Evolutionary conservation across 2,888 invertebrate genomes (phyloP), one percentile per base, ranked within the genome.

Genomic region (Parnassius orleans): DNA sequence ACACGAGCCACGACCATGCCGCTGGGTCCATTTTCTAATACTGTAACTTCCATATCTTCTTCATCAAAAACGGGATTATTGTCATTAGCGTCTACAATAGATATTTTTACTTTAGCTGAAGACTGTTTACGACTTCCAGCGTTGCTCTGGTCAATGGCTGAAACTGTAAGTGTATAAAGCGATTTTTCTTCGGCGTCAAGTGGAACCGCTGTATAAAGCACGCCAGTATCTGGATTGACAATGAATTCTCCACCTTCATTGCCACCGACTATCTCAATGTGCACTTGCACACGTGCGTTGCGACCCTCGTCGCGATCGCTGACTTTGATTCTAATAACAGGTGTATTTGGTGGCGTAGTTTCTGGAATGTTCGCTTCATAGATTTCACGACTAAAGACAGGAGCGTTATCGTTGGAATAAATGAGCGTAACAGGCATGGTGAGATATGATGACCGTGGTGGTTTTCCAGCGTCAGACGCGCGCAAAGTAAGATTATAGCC

Each of bases 51-150:
- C 79, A 94, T 91, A 72, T 94, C 94, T 5, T 93, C 83, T 64
- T 93, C 92, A 71, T 96, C 96, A 81, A 98, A 98, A 57, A 95
- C 93, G 0, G 98, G 98, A 76, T 97, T 96, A 84, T 98, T 98
- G 84, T 99, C 98, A 85, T 99, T 99, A 60, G 96, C 96, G 86
- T 98, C 98, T 60, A 96, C 90, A 3, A 99, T 95, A 75, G 95
- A 94, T 57, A 99, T 95, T 87, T 96, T 96, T 0, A 99, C 96
- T 88, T 97, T 97, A 0, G 97, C 97, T 1, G 97, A 97, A 5
- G 97, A 97, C 79, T 97, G 96, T 74, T 96, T 95, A 56, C 97
- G 92, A 12, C 95, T 94, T 2, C 96, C 96, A 0, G 94, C 94
- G 79, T 96, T 95, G 1, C 97, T 96, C 78, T 96, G 96, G 83